Evolutionary conservation across 2,113 vertebrate genomes (phyloP).

Genomic region (Patagioenas fasciata): DNA sequence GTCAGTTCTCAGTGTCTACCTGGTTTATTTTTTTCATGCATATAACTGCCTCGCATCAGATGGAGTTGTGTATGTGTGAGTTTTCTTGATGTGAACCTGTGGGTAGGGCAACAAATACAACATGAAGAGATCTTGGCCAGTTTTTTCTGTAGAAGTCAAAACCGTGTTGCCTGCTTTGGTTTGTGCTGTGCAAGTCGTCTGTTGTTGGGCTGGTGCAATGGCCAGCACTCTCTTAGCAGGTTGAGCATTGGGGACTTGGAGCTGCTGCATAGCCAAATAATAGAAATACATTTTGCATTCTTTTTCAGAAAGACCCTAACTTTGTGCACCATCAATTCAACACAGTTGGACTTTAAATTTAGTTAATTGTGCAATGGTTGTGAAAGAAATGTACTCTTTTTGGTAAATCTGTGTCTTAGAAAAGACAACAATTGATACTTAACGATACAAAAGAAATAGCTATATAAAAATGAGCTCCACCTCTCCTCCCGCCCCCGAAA

Average conservation of each 20-base stretch:
- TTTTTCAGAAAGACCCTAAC: background rate
- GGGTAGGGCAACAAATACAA: background rate
- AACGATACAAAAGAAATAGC: background rate
- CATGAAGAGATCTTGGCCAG: background rate
- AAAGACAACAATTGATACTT: background rate
- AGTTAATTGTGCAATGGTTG: background rate
- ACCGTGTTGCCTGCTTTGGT: rapidly evolving
- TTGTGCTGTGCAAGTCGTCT: background rate
- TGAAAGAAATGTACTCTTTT: background rate
- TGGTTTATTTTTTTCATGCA: background rate
- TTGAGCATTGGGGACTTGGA: rapidly evolving
- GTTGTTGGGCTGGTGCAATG: rapidly evolving
- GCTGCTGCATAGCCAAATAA: background rate
- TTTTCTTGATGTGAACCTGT: background rate
- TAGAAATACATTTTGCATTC: background rate
- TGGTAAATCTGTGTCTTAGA: background rate
- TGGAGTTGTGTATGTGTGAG: background rate
- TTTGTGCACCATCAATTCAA: background rate
- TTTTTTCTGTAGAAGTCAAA: background rate
- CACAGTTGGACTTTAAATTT: background rate
- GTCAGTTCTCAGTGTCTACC: background rate
- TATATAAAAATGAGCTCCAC: background rate
- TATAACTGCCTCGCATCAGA: rapidly evolving
- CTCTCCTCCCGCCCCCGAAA: background rate
- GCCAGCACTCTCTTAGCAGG: background rate